Evolutionary conservation across 2,888 invertebrate genomes (phyloP), one percentile per base, ranked within the genome.

Genomic region (Oxycera nigricornis): DNA sequence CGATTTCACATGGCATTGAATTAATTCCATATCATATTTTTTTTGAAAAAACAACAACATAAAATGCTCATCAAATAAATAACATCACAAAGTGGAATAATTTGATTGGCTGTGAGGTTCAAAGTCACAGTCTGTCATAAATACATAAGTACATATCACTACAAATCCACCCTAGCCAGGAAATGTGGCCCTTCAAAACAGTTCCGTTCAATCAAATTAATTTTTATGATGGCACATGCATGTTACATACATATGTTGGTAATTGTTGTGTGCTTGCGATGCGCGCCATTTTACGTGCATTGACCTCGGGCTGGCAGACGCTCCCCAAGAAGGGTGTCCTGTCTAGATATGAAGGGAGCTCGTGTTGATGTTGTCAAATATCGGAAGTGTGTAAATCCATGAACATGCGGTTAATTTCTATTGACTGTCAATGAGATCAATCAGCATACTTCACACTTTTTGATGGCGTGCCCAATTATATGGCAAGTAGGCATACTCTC

Each of bases 141-240:
- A 3, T 46, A n/a, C 46, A 3, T 17, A 14, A n/a, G 46, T 7
- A 46, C 35, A 7, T 46, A 46, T 7, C 3, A 14, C 52, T 22
- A 55, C 24, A 20, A 55, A 55, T 24, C 11, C 20, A 55, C 52
- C 20, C 20, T 4, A 11, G n/a, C 9, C 2, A 20, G 52, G 52
- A 55, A 55, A 24, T 55, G 52, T 24, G 24, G 9, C 52, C 52
- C 52, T 55, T 55, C 46, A 24, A 50, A 17, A 55, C 24, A 55
- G 52, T 22, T 55, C 52, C 52, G 52, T 6, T 55, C 24, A 55
- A 55, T 55, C 52, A 55, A 20, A 55, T 55, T 55, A 24, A 55
- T 24, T 20, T 46, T 55, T 55, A 55, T 55, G 52, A 22, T 22
- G 52, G 52, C 22, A 55, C 11, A 55, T 11, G 52, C 35, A 55